These are phyloP conservation scores for Orthosia cruda DNA, from an alignment of 2,888 invertebrate genomes.

Conservation along the genomic window DNA sequence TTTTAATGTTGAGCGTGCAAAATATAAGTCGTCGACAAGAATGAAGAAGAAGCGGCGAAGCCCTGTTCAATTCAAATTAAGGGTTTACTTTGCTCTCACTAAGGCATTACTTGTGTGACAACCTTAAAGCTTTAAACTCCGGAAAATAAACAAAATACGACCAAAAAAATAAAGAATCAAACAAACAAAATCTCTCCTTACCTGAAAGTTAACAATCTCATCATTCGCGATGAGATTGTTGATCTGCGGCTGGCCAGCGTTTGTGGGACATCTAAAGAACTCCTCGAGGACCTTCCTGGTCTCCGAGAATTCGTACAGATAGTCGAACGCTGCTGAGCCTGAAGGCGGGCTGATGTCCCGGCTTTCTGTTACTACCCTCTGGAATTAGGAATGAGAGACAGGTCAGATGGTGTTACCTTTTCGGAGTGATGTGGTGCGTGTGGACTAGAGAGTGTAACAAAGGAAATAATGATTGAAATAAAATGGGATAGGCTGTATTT, in stretches of 20 bases:
- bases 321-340: conserved; percentile 94
- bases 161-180: not conserved
- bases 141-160: not conserved
- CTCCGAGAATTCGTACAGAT: conserved; percentile 98
- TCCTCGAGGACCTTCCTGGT: conserved; percentile 98
- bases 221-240: conserved; percentile 75
- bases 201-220: conserved; percentile 89
- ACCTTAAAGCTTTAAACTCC: no score
- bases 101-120: no score
- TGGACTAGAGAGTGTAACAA: no score
- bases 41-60: no score
- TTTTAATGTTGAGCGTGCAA: no score
- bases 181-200: conserved; percentile 47
- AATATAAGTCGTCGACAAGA: no score
- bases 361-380: conserved; percentile 89
- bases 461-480: not conserved
- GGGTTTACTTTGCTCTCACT: not conserved
- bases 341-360: conserved; percentile 88
- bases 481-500: not conserved
- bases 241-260: conserved; percentile 81
- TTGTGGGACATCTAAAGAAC: conserved; percentile 96
- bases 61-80: no score
- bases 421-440: not conserved
- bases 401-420: conserved; percentile 9
- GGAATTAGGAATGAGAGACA: conserved; percentile 63